Evolutionary conservation across 2,113 vertebrate genomes (phyloP).

Genomic region (Pseudopipra pipra): DNA sequence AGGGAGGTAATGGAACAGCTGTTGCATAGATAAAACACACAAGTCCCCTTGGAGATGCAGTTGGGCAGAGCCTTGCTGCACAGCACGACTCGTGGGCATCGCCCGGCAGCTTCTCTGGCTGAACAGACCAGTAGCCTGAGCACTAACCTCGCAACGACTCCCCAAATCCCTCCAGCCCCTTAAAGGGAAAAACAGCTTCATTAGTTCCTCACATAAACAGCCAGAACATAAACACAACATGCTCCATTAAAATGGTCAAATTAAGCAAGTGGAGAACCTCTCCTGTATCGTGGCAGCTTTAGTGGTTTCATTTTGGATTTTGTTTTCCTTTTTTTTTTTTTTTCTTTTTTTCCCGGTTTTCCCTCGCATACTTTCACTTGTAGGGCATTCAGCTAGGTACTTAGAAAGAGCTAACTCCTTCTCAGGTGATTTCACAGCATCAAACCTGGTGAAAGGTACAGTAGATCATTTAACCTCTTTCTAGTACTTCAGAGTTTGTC

Average conservation of each 20-base stretch:
- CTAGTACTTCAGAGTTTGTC: neutral
- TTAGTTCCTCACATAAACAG: constrained; percentile 33
- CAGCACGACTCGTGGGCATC: neutral
- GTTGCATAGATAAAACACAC: constrained; percentile 43
- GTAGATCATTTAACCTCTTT: neutral
- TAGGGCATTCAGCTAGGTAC: neutral
- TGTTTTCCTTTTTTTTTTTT: neutral
- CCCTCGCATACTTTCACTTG: neutral
- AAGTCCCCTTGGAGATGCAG: neutral
- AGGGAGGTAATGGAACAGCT: constrained; percentile 51
- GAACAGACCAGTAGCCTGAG: neutral
- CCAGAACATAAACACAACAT: constrained; percentile 48
- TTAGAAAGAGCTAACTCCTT: neutral
- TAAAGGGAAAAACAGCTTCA: constrained; percentile 22
- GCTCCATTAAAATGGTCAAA: constrained; percentile 34
- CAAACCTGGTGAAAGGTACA: neutral
- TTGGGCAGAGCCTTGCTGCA: neutral
- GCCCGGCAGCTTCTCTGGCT: neutral
- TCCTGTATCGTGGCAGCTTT: neutral
- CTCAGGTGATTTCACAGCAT: neutral
- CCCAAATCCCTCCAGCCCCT: neutral
- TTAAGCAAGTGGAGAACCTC: constrained; percentile 18
- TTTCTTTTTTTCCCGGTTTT: fast-evolving
- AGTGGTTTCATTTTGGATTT: neutral
- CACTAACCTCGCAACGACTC: neutral